Percentiles rank a stretch among this genome's conserved stretches.
Evolutionary conservation across 2,797 vertebrate genomes (phyloP).

Genomic region (Peromyscus aztecus): DNA sequence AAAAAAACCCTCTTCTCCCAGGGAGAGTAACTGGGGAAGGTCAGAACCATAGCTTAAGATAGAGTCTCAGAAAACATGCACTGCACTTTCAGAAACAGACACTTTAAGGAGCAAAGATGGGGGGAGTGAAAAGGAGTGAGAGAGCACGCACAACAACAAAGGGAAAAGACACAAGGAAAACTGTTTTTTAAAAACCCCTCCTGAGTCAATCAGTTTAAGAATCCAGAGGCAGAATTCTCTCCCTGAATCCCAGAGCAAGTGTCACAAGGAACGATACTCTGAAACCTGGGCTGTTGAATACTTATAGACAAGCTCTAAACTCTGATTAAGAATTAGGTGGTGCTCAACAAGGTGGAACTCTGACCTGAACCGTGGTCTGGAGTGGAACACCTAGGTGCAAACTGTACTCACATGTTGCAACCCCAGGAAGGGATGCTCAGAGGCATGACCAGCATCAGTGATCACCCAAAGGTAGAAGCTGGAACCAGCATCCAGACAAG

Average conservation of each 20-base stretch:
- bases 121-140: too few relatives aligned
- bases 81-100: background rate
- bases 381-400: background rate
- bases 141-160: background rate
- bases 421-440: background rate
- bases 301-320: background rate
- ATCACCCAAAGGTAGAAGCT: background rate
- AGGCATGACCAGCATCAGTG: background rate
- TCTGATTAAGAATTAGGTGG: background rate
- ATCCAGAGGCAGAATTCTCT: background rate
- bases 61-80: background rate
- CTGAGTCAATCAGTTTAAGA: too few relatives aligned
- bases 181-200: too few relatives aligned
- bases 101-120: background rate
- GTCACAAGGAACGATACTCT: background rate
- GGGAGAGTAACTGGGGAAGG: background rate
- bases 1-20: background rate
- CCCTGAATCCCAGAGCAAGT: background rate
- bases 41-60: background rate
- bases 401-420: background rate
- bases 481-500: background rate
- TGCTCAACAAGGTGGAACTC: background rate
- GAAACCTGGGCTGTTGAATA: background rate
- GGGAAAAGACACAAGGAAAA: background rate
- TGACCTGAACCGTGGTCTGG: background rate